Conservation (phyloP, 2,113 vertebrate species). For the Nestor notabilis region DNA sequence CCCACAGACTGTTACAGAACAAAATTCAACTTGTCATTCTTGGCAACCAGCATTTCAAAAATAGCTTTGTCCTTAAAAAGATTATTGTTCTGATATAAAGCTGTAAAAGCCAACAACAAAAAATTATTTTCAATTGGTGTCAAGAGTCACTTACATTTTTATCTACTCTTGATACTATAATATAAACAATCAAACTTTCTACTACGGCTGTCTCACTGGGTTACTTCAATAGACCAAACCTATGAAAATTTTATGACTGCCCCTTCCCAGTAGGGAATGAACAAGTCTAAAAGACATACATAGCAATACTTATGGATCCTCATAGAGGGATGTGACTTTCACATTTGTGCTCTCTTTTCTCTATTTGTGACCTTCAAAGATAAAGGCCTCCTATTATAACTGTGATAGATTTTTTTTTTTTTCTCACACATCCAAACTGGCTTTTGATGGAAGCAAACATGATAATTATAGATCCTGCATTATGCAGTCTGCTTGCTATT, state of each 20-base stretch:
- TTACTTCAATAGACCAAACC: not conserved
- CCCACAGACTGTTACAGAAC: not conserved
- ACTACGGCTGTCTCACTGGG: not conserved
- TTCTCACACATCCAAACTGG: not conserved
- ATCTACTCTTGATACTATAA: not conserved
- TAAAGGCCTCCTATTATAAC: conserved; percentile 9
- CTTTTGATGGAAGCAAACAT: not conserved
- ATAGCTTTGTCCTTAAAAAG: not conserved
- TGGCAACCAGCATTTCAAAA: not conserved
- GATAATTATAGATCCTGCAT: not conserved
- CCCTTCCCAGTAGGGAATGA: not conserved
- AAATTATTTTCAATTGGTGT: not conserved
- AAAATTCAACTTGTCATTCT: not conserved
- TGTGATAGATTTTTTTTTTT: not conserved
- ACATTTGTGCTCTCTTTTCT: not conserved
- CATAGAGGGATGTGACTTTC: not conserved
- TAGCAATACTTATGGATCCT: not conserved
- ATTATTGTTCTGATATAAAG: not conserved
- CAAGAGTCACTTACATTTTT: not conserved
- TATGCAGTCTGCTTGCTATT: not conserved
- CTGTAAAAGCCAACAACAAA: not conserved
- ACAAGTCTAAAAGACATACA: not conserved
- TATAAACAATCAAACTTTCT: not conserved
- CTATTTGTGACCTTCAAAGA: conserved; percentile 8
- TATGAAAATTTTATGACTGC: conserved; percentile 39